Evolutionary conservation across 2,888 invertebrate species (phyloP).

Genomic region (Willowsia nigromaculata): DNA sequence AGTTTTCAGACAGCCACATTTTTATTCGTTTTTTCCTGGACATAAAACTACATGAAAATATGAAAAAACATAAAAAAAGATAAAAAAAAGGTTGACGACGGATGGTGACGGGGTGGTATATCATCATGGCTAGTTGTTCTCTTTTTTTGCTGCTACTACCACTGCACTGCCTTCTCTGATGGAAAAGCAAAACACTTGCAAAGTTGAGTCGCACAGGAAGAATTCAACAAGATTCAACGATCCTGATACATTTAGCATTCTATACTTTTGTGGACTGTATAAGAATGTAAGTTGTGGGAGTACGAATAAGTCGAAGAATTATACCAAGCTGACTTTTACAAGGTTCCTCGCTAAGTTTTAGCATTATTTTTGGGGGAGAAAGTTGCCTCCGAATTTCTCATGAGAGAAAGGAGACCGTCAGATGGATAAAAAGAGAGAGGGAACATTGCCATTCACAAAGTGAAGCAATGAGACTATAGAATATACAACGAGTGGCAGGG

Average conservation of each 20-base stretch:
- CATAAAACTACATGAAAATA: neutral
- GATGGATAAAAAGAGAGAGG: neutral
- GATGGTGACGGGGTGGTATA: constrained; percentile 33
- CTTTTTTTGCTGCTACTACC: no score
- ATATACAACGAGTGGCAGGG: neutral
- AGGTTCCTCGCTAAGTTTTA: neutral
- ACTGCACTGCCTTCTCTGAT: no score
- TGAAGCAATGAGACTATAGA: neutral
- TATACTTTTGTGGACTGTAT: neutral
- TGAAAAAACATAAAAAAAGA: neutral
- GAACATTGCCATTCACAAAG: constrained; percentile 12
- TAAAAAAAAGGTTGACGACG: neutral
- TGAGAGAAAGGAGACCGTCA: neutral
- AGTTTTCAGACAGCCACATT: neutral
- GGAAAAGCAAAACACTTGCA: neutral
- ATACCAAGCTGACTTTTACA: constrained; percentile 36
- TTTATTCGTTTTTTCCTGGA: neutral
- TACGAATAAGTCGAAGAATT: neutral
- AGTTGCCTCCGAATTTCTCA: constrained; percentile 39
- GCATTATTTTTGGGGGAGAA: constrained; percentile 29
- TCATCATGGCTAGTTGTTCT: neutral
- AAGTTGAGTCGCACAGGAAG: neutral
- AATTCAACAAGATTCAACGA: neutral
- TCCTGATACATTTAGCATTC: constrained; percentile 21
- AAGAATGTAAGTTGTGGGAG: neutral